Conservation (phyloP, 2,113 vertebrate genomes). For the Ptyas mucosa region DNA sequence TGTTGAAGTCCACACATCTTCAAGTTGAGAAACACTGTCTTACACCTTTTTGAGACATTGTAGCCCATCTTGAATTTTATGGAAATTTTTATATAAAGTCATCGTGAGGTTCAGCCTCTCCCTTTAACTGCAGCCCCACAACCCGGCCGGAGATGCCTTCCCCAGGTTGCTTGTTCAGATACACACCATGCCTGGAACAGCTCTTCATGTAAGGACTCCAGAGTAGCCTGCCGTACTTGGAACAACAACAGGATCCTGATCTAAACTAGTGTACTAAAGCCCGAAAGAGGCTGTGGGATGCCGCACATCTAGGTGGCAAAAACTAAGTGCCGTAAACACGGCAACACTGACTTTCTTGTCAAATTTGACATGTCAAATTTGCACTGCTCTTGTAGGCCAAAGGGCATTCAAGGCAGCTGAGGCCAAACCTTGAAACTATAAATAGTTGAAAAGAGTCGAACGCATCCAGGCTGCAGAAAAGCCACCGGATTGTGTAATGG, state of each 20-base stretch:
- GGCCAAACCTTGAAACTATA: not conserved
- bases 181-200: not conserved
- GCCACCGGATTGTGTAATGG: not conserved
- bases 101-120: not conserved
- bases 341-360: not conserved
- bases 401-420: not conserved
- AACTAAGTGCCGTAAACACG: not conserved
- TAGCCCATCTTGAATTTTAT: not conserved
- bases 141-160: not conserved
- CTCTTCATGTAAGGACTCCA: not conserved
- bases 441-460: not conserved
- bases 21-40: too few relatives aligned
- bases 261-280: not conserved
- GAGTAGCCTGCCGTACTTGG: not conserved
- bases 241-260: not conserved
- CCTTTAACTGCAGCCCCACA: not conserved
- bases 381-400: not conserved
- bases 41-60: not conserved
- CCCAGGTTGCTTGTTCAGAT: too few relatives aligned
- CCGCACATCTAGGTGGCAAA: not conserved
- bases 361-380: not conserved
- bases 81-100: not conserved
- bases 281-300: not conserved
- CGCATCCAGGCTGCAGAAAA: not conserved
- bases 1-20: too few relatives aligned